A percentile compares a stretch with the other conserved stretches of the same genome.
Evolutionary conservation across 2,888 invertebrate genomes (phyloP).

Genomic region (Drymonia ruficornis): DNA sequence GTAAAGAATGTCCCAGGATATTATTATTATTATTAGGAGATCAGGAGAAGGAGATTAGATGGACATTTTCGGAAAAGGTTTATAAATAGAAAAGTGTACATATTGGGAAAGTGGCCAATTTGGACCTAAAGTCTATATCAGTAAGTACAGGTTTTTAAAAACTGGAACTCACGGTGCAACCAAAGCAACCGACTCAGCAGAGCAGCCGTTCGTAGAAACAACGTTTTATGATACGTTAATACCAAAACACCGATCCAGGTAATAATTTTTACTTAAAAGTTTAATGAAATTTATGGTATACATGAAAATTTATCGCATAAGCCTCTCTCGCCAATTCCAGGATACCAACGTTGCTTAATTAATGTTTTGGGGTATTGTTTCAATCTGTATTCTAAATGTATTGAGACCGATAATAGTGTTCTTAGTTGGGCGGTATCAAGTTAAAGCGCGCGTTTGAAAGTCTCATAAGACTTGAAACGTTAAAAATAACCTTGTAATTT

Average conservation of each 20-base stretch:
- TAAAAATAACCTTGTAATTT: no score
- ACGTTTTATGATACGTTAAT: constrained; percentile 30
- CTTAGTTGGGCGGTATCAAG: no score
- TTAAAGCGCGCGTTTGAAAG: no score
- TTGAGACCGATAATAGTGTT: background rate
- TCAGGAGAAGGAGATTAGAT: no score
- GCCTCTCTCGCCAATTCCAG: constrained; percentile 37
- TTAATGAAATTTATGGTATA: constrained; percentile 51
- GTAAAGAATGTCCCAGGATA: no score
- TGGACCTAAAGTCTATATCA: no score
- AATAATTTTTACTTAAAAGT: constrained; percentile 49
- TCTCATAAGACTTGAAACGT: no score
- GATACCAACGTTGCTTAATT: constrained; percentile 27
- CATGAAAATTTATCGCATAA: constrained; percentile 49
- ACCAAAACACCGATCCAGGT: constrained; percentile 25
- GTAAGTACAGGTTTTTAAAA: no score
- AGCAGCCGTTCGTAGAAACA: background rate
- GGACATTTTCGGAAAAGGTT: no score
- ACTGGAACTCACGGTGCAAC: background rate
- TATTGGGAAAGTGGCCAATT: no score
- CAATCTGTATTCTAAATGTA: constrained; percentile 13
- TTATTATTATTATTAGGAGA: no score
- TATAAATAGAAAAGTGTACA: no score
- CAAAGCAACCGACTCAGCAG: background rate
- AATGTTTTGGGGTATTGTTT: constrained; percentile 23